phyloP scores from a whole-genome alignment of 2,113 vertebrate species.

The Tachysurus vachellii region DNA sequence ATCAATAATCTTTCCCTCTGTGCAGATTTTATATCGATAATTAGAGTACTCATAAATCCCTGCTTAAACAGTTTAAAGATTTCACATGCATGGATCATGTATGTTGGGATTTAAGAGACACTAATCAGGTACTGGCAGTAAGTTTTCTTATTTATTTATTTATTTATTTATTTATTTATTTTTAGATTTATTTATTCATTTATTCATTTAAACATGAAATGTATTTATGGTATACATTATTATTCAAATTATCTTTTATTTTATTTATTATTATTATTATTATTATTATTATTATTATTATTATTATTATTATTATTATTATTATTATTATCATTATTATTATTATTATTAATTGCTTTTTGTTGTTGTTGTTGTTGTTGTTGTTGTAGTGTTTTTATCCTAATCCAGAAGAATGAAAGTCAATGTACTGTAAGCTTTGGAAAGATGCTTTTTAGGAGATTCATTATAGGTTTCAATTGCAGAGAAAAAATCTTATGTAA shows the following conservation, averaged over 20 bases:
- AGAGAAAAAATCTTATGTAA: neutral
- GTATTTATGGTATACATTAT: neutral
- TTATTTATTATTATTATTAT: too few species aligned
- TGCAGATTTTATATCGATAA: slow-evolving; percentile 1
- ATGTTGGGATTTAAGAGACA: neutral
- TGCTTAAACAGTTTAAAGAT: neutral
- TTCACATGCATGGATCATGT: neutral
- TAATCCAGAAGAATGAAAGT: neutral
- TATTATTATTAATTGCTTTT: too few species aligned
- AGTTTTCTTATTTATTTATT: neutral
- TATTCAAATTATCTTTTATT: neutral
- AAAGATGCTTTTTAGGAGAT: neutral
- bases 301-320: neutral
- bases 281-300: neutral
- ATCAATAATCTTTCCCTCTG: neutral
- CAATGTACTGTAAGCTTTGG: neutral
- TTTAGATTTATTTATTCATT: too few species aligned
- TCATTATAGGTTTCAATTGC: neutral
- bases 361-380: neutral
- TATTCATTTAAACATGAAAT: too few species aligned
- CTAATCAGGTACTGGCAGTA: neutral
- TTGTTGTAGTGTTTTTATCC: too few species aligned
- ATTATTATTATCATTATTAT: too few species aligned
- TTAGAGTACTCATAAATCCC: neutral
- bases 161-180: too few species aligned